These are phyloP conservation scores for Drosophila fungiperda DNA, from an alignment of 2,888 invertebrate species.

Conservation along the genomic window DNA sequence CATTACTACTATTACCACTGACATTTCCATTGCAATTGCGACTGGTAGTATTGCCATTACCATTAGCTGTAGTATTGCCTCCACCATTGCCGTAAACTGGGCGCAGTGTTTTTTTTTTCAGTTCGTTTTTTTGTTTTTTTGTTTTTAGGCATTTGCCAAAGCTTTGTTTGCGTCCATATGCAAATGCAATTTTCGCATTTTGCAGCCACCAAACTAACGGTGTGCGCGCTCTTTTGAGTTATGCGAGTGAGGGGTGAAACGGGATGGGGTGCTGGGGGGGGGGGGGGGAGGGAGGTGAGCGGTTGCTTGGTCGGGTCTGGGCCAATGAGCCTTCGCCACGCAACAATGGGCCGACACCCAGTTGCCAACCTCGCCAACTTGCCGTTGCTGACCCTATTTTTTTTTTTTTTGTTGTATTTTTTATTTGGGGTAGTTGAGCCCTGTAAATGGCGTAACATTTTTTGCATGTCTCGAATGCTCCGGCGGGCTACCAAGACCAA, in stretches of 20 bases:
- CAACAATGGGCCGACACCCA: slow-evolving; percentile 65
- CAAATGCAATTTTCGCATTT: slow-evolving; percentile 79
- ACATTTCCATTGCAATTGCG: slow-evolving; percentile 10
- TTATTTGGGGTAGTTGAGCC: slow-evolving; percentile 68
- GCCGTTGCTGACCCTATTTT: slow-evolving; percentile 29
- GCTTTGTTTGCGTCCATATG: slow-evolving; percentile 75
- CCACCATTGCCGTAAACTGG: slow-evolving; percentile 62
- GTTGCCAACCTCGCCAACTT: slow-evolving; percentile 28
- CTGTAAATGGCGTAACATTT: slow-evolving; percentile 78
- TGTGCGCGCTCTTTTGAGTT: slow-evolving; percentile 82
- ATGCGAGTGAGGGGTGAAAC: slow-evolving; percentile 50
- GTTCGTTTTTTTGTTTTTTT: slow-evolving; percentile 29
- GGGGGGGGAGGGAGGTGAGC: not conserved
- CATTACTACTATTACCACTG: slow-evolving; percentile 29
- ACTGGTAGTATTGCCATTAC: slow-evolving; percentile 32
- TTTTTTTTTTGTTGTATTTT: not conserved
- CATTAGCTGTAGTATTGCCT: slow-evolving; percentile 43
- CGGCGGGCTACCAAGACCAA: slow-evolving; percentile 23
- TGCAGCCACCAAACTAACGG: slow-evolving; percentile 72
- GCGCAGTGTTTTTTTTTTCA: slow-evolving; percentile 58
- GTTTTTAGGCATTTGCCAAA: slow-evolving; percentile 28
- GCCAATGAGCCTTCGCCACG: slow-evolving; percentile 78
- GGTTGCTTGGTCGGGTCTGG: slow-evolving; percentile 41
- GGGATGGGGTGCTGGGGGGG: not conserved
- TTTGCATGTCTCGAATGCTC: slow-evolving; percentile 67